A percentile compares a stretch with the other conserved stretches of the same genome.
phyloP scores from a whole-genome alignment of 2,888 invertebrate genomes.

The Amphipoea oculea region DNA sequence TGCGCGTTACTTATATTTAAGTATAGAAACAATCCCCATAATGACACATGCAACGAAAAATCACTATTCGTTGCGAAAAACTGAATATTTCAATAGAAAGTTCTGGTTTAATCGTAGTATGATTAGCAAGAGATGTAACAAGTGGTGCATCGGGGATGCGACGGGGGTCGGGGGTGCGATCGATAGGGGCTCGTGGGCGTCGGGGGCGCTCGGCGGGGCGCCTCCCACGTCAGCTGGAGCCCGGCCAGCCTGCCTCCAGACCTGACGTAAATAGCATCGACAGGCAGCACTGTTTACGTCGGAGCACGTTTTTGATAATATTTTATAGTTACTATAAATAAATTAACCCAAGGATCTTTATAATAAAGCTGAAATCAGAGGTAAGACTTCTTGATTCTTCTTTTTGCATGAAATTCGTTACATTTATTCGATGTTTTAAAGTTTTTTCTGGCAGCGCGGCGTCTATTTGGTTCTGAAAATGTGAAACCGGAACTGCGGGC shows the following conservation, averaged over 20 bases:
- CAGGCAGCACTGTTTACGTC: constrained; percentile 54
- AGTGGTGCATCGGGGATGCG: constrained; percentile 84
- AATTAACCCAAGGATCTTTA: constrained; percentile 9
- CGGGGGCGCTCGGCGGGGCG: constrained; percentile 60
- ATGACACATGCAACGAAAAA: neutral
- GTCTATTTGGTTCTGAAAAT: constrained; percentile 11
- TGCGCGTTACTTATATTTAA: neutral
- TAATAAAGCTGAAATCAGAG: constrained; percentile 3
- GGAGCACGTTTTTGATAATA: constrained; percentile 47
- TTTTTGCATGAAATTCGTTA: neutral
- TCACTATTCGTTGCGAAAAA: neutral
- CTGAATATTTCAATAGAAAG: constrained; percentile 16
- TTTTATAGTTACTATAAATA: constrained; percentile 24
- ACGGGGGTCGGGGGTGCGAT: constrained; percentile 71
- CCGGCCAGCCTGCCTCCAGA: constrained; percentile 70
- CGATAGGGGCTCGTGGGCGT: constrained; percentile 70
- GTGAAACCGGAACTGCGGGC: constrained; percentile 13
- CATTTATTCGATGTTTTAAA: constrained; percentile 17
- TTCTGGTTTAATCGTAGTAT: constrained; percentile 33
- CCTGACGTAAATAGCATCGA: constrained; percentile 69
- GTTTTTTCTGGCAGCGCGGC: constrained; percentile 2
- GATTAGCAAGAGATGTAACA: constrained; percentile 80
- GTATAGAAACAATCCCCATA: neutral
- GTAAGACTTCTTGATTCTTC: constrained; percentile 28
- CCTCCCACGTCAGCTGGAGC: constrained; percentile 77